These are phyloP conservation scores for Pimephales promelas DNA, from an alignment of 2,113 vertebrate species.

Conservation along the genomic window DNA sequence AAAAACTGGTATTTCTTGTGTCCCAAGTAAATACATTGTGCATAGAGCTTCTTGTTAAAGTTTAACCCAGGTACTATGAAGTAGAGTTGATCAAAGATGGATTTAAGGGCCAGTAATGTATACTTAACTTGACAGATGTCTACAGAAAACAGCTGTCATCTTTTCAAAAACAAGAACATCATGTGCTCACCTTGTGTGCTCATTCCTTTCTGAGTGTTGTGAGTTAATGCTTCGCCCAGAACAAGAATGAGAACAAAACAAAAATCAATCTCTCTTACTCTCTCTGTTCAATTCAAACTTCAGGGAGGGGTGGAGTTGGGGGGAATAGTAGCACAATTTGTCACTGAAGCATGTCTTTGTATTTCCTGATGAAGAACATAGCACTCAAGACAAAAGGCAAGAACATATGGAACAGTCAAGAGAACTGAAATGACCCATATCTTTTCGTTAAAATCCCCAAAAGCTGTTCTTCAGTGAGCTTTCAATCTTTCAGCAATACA, in stretches of 20 bases:
- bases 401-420: not conserved
- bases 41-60: not conserved
- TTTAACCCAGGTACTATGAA: not conserved
- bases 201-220: constrained; percentile 16
- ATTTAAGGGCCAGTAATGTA: not conserved
- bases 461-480: not conserved
- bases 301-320: not conserved
- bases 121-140: constrained; percentile 14
- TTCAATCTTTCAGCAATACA: not conserved
- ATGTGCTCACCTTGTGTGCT: constrained; percentile 18
- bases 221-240: constrained; percentile 27
- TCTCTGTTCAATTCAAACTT: constrained; percentile 41
- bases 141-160: constrained; percentile 12
- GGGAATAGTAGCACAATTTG: constrained; percentile 21
- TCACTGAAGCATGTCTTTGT: constrained; percentile 38
- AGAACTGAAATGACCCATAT: constrained; percentile 8
- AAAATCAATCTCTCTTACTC: constrained; percentile 38
- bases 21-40: not conserved
- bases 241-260: constrained; percentile 39
- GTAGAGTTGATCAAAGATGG: not conserved
- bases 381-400: constrained; percentile 12
- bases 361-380: constrained; percentile 28
- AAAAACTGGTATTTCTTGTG: not conserved
- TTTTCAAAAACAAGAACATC: constrained; percentile 28
- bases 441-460: not conserved